Conservation (phyloP, 2,888 invertebrate genomes). For the Pecten maximus region DNA sequence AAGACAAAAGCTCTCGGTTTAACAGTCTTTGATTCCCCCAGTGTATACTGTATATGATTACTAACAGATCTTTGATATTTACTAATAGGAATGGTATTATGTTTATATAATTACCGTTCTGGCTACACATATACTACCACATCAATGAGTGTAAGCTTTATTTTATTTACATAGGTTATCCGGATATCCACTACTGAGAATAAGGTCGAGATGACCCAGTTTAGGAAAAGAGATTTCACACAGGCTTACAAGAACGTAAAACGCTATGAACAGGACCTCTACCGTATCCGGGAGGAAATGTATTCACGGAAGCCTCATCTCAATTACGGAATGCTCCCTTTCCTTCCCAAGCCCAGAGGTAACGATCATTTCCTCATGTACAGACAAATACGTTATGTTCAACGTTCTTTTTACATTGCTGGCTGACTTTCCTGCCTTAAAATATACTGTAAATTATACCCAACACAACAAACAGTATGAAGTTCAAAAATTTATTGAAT, state of each 20-base stretch:
- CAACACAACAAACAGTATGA: too few relatives aligned
- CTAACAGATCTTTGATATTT: neutral
- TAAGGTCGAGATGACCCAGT: slow-evolving; percentile 51
- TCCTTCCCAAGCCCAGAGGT: slow-evolving; percentile 14
- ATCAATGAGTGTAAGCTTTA: neutral
- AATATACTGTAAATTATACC: too few relatives aligned
- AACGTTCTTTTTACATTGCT: too few relatives aligned
- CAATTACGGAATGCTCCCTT: slow-evolving; percentile 61
- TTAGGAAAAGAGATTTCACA: slow-evolving; percentile 50
- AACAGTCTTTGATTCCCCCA: neutral
- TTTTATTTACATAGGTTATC: slow-evolving; percentile 57
- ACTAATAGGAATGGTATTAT: neutral
- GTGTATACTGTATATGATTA: neutral
- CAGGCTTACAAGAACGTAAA: slow-evolving; percentile 53
- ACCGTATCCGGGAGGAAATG: slow-evolving; percentile 56
- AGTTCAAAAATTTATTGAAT: too few relatives aligned
- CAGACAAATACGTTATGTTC: too few relatives aligned
- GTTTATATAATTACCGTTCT: neutral
- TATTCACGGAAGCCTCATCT: slow-evolving; percentile 58
- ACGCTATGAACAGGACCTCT: slow-evolving; percentile 56
- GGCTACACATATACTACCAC: neutral
- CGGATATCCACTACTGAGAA: slow-evolving; percentile 62
- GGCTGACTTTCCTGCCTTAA: too few relatives aligned
- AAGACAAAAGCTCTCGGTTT: neutral
- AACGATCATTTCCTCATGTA: neutral